phyloP scores from a whole-genome alignment of 1,140 invertebrate species.

The Megalonaias nervosa region DNA sequence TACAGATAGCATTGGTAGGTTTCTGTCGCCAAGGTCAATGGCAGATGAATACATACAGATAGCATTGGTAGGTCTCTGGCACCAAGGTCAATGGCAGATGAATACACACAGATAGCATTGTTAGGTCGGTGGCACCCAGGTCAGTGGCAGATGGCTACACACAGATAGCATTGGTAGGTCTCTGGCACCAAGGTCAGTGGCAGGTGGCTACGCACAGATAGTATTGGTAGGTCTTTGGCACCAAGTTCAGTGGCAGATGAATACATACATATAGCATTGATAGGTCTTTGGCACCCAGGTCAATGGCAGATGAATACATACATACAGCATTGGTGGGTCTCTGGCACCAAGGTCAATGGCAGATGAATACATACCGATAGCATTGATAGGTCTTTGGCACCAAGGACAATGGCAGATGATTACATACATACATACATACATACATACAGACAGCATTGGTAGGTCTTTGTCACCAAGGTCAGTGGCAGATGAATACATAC shows the following conservation, averaged over 20 bases:
- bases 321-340: conserved; percentile 58
- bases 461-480: conserved; percentile 17
- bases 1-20: conserved; percentile 61
- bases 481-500: conserved; percentile 55
- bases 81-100: conserved; percentile 18
- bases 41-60: conserved; percentile 58
- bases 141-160: conserved; percentile 49
- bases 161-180: conserved; percentile 58
- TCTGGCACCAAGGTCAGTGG: not conserved
- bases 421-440: too few relatives aligned
- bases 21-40: not conserved
- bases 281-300: conserved; percentile 31
- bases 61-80: conserved; percentile 50
- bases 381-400: conserved; percentile 47
- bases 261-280: conserved; percentile 61
- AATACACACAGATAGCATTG: conserved; percentile 61
- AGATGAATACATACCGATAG: conserved; percentile 58
- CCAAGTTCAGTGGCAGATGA: conserved; percentile 30
- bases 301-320: conserved; percentile 50
- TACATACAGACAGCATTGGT: conserved; percentile 63
- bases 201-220: conserved; percentile 56
- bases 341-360: conserved; percentile 8
- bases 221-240: conserved; percentile 50
- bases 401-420: conserved; percentile 39
- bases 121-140: conserved; percentile 34